Conservation (phyloP, 2,888 invertebrate species). For the Drosophila siamana region DNA sequence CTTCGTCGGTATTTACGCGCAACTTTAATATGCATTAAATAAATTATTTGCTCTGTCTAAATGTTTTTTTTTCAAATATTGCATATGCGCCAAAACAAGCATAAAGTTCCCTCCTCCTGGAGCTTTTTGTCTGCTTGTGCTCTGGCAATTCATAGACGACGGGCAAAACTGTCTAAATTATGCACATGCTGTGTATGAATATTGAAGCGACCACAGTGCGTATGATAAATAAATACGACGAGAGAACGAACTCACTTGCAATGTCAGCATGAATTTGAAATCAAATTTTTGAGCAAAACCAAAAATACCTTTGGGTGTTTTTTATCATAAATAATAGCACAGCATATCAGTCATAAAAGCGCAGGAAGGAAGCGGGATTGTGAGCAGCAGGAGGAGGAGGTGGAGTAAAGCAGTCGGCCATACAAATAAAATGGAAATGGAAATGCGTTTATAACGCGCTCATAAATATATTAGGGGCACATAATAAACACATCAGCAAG, state of each 20-base stretch:
- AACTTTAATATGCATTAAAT: constrained; percentile 3
- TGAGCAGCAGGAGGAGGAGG: not conserved
- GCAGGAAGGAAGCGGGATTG: constrained; percentile 3
- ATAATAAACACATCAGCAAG: constrained; percentile 79
- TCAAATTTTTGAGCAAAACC: constrained; percentile 61
- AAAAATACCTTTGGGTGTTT: constrained; percentile 71
- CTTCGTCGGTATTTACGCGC: not conserved
- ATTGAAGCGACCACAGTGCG: constrained; percentile 34
- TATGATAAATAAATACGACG: constrained; percentile 46
- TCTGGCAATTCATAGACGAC: constrained; percentile 46
- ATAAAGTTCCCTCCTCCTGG: too few relatives aligned
- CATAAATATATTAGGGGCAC: constrained; percentile 79
- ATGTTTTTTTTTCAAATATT: too few relatives aligned
- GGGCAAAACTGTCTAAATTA: constrained; percentile 38
- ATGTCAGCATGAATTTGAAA: constrained; percentile 73
- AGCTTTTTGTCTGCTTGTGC: not conserved
- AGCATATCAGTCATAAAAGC: constrained; percentile 43
- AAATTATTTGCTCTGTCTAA: not conserved
- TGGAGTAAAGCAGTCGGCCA: constrained; percentile 26
- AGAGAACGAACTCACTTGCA: constrained; percentile 33
- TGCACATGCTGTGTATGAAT: constrained; percentile 44
- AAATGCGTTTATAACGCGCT: constrained; percentile 80
- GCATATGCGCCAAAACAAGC: not conserved
- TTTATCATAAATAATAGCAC: constrained; percentile 65
- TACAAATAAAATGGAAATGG: constrained; percentile 71